phyloP scores from a whole-genome alignment of 2,888 invertebrate species.

The Sinodicranocentrus sp. region DNA sequence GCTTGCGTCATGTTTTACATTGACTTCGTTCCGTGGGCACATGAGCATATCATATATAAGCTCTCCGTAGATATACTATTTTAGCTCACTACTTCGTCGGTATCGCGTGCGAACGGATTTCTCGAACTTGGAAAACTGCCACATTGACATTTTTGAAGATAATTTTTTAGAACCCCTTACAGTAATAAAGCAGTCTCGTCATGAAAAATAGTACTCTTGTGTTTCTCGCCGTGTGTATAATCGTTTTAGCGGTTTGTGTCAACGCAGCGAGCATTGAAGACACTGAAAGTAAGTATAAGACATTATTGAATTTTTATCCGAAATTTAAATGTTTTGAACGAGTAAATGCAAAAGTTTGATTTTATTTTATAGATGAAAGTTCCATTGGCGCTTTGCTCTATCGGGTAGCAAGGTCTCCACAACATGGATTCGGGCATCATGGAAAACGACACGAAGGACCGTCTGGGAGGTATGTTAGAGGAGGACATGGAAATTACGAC shows the following conservation, averaged over 20 bases:
- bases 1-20: no score
- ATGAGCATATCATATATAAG: no score
- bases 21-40: no score
- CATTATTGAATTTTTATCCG: no score
- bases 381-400: background rate
- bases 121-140: no score
- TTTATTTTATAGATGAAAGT: background rate
- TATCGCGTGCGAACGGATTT: no score
- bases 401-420: background rate
- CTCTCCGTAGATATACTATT: no score
- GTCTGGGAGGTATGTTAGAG: background rate
- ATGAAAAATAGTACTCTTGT: no score
- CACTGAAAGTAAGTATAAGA: background rate
- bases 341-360: background rate
- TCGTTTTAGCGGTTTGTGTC: background rate
- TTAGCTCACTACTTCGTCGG: no score
- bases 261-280: background rate
- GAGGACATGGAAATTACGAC: background rate
- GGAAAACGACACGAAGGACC: background rate
- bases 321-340: background rate
- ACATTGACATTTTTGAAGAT: no score
- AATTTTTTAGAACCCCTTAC: no score
- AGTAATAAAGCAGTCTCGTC: no score
- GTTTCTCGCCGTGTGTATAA: background rate
- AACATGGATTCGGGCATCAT: conserved; percentile 7